Percentiles rank a stretch among this genome's conserved stretches.
Conservation (phyloP, 2,888 invertebrate species). For the Megamerina dolium region DNA sequence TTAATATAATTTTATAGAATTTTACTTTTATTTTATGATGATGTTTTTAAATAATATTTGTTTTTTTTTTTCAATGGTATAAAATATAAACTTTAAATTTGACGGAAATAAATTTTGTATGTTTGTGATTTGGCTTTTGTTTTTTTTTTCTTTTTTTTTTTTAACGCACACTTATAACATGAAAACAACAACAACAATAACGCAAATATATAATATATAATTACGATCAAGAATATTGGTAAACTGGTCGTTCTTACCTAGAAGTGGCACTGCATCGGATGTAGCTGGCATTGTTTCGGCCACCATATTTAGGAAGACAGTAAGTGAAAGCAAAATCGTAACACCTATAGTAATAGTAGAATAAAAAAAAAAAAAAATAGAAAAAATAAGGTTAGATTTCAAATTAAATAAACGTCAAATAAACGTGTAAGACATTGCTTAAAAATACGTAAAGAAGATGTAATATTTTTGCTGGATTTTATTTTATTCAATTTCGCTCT, state of each 20-base stretch:
- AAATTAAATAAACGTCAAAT: too few species aligned
- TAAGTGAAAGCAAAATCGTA: constrained; percentile 93
- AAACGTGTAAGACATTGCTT: not conserved
- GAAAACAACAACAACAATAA: too few species aligned
- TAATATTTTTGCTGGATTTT: too few species aligned
- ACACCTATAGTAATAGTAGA: too few species aligned
- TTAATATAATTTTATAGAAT: not conserved
- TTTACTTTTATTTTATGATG: not conserved
- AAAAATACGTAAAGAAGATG: not conserved
- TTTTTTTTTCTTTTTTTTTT: not conserved
- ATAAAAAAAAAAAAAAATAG: not conserved
- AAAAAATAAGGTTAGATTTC: too few species aligned
- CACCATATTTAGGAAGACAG: constrained; percentile 97
- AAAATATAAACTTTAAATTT: too few species aligned
- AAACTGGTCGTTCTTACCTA: constrained; percentile 55
- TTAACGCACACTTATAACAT: too few species aligned
- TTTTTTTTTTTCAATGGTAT: too few species aligned
- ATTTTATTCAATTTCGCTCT: too few species aligned
- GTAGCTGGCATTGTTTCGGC: constrained; percentile 98
- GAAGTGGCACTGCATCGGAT: constrained; percentile 84
- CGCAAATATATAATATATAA: too few species aligned
- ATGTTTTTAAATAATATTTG: not conserved
- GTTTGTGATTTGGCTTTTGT: not conserved
- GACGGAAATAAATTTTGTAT: not conserved
- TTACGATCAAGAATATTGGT: too few species aligned